Evolutionary conservation across 2,888 invertebrate species (phyloP).

Genomic region (Gerosis bhagava): DNA sequence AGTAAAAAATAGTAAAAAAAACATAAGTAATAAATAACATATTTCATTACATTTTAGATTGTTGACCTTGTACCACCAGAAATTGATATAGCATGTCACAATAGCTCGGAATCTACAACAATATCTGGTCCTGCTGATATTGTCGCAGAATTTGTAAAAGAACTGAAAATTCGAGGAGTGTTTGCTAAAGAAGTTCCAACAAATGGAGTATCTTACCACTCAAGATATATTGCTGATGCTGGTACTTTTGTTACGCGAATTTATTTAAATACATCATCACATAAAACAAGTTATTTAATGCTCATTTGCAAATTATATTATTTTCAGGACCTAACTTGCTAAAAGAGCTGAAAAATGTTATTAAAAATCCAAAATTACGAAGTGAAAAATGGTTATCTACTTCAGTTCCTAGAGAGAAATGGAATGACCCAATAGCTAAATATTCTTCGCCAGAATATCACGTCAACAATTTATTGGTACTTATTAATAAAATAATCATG

Average conservation of each 20-base stretch:
- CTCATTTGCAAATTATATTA: not conserved
- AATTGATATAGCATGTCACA: constrained; percentile 28
- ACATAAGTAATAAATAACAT: too few relatives aligned
- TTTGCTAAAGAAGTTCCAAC: constrained; percentile 27
- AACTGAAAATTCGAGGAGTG: constrained; percentile 1
- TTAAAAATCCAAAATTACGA: constrained; percentile 82
- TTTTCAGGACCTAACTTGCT: constrained; percentile 71
- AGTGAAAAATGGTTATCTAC: constrained; percentile 90
- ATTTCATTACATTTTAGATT: constrained; percentile 9
- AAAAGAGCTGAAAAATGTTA: constrained; percentile 78
- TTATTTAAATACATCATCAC: not conserved
- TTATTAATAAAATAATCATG: too few relatives aligned
- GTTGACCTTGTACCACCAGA: constrained; percentile 15
- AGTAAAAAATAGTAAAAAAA: too few relatives aligned
- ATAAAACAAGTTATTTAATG: too few relatives aligned
- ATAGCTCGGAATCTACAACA: constrained; percentile 22
- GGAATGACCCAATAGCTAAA: constrained; percentile 68
- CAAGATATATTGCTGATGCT: constrained; percentile 18
- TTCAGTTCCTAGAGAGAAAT: constrained; percentile 85
- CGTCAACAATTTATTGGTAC: constrained; percentile 88
- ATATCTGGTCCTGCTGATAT: constrained; percentile 26
- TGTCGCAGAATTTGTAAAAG: constrained; percentile 17
- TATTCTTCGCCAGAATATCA: constrained; percentile 92
- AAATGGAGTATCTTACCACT: constrained; percentile 26
- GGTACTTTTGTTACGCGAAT: constrained; percentile 7